Base-by-base conservation (phyloP, 2,797 vertebrate species). In the Schizopygopsis malacanthus region DNA sequence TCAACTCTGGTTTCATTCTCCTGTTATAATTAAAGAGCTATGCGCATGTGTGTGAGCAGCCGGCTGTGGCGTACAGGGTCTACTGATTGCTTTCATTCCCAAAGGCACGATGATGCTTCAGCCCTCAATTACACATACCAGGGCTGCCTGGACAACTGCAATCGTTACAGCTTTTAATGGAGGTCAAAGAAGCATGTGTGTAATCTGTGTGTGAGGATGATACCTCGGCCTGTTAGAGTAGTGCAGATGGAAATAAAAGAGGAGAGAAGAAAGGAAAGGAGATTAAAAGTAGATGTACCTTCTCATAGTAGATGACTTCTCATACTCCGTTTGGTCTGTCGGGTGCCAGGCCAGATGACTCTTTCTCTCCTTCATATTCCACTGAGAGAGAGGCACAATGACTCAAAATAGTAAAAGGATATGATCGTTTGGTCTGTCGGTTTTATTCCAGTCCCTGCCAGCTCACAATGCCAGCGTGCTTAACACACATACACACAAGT, bases 281-380 rank as follows among this genome's bases (percentile, higher is more conserved):
- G 65, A 39, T 41, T 25, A 63, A 63, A 2, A 50, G 41, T 61
- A 85, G 20, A 25, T 3, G 54, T 92, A 96, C 96, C 95, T 97
- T 97, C 90, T 97, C 96, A 47, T 96, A 97, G 90, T 96, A 97
- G 90, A 96, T 96, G 87, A 97, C 95, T 91, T 97, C 96, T 90
- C 96, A 97, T 89, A 87, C 95, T 56, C 95, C 95, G 16, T 93
- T 95, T 86, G 96, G 94, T 90, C 94, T 94, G 88, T 96, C 94
- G 0, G 96, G 96, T 97, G 96, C 94, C 96, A 97, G 75, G 96
- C 95, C 91, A 97, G 95, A 67, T 96, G 96, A 90, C 96, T 97
- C 91, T 94, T 94, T 87, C 96, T 94, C 89, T 97, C 96, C 88
- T 97, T 97, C 90, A n/a, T n/a, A n/a, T n/a, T n/a, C n/a, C n/a